These are phyloP conservation scores for Cyclina sinensis DNA, from an alignment of 1,140 invertebrate genomes.

Conservation along the genomic window DNA sequence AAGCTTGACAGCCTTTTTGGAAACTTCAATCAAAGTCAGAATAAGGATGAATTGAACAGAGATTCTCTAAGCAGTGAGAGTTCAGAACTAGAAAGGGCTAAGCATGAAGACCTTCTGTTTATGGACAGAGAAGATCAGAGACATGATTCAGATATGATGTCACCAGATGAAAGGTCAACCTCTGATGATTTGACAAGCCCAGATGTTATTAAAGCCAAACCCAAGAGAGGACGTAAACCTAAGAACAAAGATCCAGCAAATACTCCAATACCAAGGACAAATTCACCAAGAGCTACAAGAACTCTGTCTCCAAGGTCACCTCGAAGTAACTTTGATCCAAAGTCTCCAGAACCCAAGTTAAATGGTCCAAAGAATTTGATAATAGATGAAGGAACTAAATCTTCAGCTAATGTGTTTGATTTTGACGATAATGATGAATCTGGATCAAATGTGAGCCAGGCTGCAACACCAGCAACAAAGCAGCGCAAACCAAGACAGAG, in stretches of 20 bases:
- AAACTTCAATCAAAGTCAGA: conserved; percentile 39
- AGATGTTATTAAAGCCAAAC: conserved; percentile 52
- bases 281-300: conserved; percentile 74
- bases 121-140: conserved; percentile 67
- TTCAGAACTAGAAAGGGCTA: conserved; percentile 61
- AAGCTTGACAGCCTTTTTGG: conserved; percentile 65
- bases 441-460: conserved; percentile 32
- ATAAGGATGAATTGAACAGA: conserved; percentile 60
- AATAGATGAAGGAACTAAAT: conserved; percentile 48
- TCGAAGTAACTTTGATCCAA: conserved; percentile 69
- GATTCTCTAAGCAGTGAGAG: conserved; percentile 62
- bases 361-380: conserved; percentile 54
- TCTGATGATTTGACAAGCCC: conserved; percentile 64
- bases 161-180: conserved; percentile 59
- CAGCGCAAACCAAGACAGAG: conserved; percentile 60
- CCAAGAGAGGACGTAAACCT: conserved; percentile 52
- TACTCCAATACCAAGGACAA: conserved; percentile 73
- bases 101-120: conserved; percentile 62
- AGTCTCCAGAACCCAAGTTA: conserved; percentile 68
- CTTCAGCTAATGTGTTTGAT: conserved; percentile 72
- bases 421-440: conserved; percentile 73
- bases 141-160: conserved; percentile 67
- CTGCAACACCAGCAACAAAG: conserved; percentile 29
- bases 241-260: conserved; percentile 58
- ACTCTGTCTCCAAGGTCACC: conserved; percentile 78